These are phyloP conservation scores for Hydriomena furcata DNA, from an alignment of 2,888 invertebrate species.

Conservation along the genomic window DNA sequence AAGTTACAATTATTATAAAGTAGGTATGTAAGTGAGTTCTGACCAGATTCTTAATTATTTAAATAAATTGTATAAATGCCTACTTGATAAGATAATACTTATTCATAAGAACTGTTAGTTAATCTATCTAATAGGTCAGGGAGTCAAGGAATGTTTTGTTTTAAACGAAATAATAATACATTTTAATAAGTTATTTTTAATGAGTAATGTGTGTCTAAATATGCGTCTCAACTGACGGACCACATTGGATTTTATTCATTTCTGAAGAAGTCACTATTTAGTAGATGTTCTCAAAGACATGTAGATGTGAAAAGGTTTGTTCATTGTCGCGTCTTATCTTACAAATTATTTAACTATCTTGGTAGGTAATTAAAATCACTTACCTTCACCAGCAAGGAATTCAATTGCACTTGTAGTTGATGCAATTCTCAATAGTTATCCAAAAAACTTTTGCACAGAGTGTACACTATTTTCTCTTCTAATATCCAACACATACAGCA, in stretches of 20 bases:
- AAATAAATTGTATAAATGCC: neutral
- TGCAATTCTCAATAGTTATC: slow-evolving; percentile 10
- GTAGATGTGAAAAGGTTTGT: no score
- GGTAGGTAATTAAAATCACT: slow-evolving; percentile 10
- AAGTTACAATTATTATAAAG: no score
- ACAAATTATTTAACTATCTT: no score
- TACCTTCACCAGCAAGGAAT: slow-evolving; percentile 20
- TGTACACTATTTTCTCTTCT: slow-evolving; percentile 15
- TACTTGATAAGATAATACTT: neutral
- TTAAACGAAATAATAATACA: neutral
- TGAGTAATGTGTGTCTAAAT: no score
- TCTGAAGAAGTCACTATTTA: no score
- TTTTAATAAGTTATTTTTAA: no score
- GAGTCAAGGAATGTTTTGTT: slow-evolving; percentile 22
- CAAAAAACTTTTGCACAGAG: slow-evolving; percentile 24
- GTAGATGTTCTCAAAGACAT: no score
- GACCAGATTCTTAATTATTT: neutral
- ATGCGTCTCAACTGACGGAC: no score
- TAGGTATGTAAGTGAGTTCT: no score
- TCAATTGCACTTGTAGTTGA: slow-evolving; percentile 11
- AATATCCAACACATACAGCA: slow-evolving; percentile 26
- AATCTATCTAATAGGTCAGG: slow-evolving; percentile 13
- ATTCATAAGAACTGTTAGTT: slow-evolving; percentile 1
- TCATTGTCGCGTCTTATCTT: no score
- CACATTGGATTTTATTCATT: no score